Conservation (phyloP, 2,888 invertebrate genomes). For the Tribolium freemani region DNA sequence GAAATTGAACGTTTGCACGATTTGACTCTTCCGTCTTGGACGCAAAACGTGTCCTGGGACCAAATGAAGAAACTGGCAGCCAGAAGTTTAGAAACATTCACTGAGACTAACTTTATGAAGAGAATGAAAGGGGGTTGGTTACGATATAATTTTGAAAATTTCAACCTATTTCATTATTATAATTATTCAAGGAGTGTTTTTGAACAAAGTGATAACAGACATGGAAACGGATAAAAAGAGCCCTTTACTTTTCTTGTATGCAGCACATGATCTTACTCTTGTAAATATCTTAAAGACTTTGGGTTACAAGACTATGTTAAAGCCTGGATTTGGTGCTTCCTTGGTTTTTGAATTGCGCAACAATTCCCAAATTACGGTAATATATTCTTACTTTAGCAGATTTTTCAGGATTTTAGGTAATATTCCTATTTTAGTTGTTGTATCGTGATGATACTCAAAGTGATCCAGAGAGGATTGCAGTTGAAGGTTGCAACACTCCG, state of each 20-base stretch:
- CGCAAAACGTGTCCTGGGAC: slow-evolving; percentile 77
- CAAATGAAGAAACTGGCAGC: slow-evolving; percentile 78
- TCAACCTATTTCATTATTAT: not conserved
- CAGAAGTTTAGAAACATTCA: slow-evolving; percentile 78
- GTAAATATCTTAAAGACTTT: slow-evolving; percentile 83
- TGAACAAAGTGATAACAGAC: slow-evolving; percentile 77
- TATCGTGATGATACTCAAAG: slow-evolving; percentile 76
- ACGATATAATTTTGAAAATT: not conserved
- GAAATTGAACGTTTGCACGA: slow-evolving; percentile 77
- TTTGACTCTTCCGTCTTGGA: slow-evolving; percentile 82
- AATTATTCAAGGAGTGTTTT: slow-evolving; percentile 74
- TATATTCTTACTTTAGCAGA: not conserved
- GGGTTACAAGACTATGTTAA: slow-evolving; percentile 73
- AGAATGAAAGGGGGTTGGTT: slow-evolving; percentile 78
- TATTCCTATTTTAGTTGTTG: slow-evolving; percentile 72
- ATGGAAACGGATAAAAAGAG: slow-evolving; percentile 72
- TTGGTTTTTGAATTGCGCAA: slow-evolving; percentile 82
- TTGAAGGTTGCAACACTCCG: slow-evolving; percentile 76
- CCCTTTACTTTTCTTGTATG: slow-evolving; percentile 77
- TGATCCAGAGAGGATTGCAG: slow-evolving; percentile 72
- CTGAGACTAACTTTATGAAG: slow-evolving; percentile 79
- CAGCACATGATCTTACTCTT: slow-evolving; percentile 87
- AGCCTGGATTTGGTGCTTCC: slow-evolving; percentile 84
- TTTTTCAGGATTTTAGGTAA: slow-evolving; percentile 44
- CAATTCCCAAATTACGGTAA: slow-evolving; percentile 52